Conservation (phyloP, 2,888 invertebrate species). For the Branchipolynoe longqiensis region DNA sequence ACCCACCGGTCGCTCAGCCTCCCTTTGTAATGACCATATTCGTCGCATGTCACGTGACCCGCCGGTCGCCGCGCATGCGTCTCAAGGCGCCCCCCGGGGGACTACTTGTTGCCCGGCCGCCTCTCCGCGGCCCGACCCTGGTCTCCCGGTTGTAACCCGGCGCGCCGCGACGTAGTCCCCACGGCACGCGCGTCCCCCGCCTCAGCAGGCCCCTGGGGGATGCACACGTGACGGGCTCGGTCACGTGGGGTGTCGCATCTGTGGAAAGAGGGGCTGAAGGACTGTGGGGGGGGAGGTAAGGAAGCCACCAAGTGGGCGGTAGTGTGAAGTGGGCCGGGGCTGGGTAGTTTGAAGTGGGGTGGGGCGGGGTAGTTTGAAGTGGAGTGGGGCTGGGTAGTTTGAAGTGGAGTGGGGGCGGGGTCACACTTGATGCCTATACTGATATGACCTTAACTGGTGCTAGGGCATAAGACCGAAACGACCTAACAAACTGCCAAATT, state of each 20-base stretch:
- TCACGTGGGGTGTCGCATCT: too few species aligned
- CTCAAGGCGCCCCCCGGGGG: neutral
- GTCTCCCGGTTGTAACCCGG: slow-evolving; percentile 19
- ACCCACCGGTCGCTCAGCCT: too few species aligned
- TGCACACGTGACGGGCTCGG: slow-evolving; percentile 8
- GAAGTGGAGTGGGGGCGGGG: too few species aligned
- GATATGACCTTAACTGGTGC: too few species aligned
- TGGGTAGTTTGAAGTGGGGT: slow-evolving; percentile 6
- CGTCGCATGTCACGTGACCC: slow-evolving; percentile 18
- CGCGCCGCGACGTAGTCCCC: slow-evolving; percentile 28
- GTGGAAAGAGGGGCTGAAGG: neutral
- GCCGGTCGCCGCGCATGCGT: neutral
- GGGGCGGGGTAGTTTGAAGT: too few species aligned
- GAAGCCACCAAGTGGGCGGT: neutral
- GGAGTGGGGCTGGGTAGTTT: too few species aligned
- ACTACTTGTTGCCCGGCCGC: slow-evolving; percentile 48
- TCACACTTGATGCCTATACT: too few species aligned
- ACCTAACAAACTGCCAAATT: too few species aligned
- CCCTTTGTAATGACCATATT: neutral
- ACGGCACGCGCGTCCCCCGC: neutral
- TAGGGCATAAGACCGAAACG: too few species aligned
- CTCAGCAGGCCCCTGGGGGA: slow-evolving; percentile 30
- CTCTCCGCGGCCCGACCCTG: neutral
- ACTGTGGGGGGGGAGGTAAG: neutral
- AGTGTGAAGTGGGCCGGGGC: neutral